phyloP scores from a whole-genome alignment of 2,888 invertebrate genomes.

The Lepidonotus clava region DNA sequence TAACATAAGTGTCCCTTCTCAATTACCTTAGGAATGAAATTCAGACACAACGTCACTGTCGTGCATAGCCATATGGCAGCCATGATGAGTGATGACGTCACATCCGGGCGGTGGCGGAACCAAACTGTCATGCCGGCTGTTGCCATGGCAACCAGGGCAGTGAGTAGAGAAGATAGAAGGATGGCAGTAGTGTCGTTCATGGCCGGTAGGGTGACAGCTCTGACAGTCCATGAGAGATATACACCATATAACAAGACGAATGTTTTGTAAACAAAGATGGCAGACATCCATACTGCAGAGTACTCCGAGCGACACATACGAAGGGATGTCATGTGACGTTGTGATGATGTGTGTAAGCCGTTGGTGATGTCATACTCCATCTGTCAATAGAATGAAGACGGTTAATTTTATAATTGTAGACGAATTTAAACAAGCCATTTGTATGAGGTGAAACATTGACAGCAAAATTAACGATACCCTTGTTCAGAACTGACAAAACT shows the following conservation, averaged over 20 bases:
- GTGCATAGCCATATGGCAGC: slow-evolving; percentile 66
- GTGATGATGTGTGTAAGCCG: neutral
- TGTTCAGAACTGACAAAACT: too few species aligned
- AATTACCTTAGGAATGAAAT: slow-evolving; percentile 73
- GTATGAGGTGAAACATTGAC: too few species aligned
- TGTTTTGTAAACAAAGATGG: slow-evolving; percentile 69
- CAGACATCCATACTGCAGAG: slow-evolving; percentile 68
- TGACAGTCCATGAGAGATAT: slow-evolving; percentile 71
- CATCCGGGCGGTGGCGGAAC: slow-evolving; percentile 65
- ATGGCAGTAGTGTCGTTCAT: slow-evolving; percentile 71
- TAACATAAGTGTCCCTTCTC: neutral
- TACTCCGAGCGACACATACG: slow-evolving; percentile 52
- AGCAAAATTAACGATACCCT: too few species aligned
- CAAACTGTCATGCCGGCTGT: slow-evolving; percentile 60
- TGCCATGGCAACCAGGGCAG: slow-evolving; percentile 66
- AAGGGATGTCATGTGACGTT: neutral
- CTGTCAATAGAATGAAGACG: too few species aligned
- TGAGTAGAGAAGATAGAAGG: slow-evolving; percentile 64
- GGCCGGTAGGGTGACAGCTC: slow-evolving; percentile 70
- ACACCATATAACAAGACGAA: slow-evolving; percentile 67
- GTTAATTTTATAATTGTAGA: too few species aligned
- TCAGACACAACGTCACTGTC: slow-evolving; percentile 66
- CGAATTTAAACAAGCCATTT: too few species aligned
- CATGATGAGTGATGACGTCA: slow-evolving; percentile 66
- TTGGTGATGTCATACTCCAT: neutral